Base-by-base conservation (phyloP, 2,113 vertebrate species). In the Blennius ocellaris region DNA sequence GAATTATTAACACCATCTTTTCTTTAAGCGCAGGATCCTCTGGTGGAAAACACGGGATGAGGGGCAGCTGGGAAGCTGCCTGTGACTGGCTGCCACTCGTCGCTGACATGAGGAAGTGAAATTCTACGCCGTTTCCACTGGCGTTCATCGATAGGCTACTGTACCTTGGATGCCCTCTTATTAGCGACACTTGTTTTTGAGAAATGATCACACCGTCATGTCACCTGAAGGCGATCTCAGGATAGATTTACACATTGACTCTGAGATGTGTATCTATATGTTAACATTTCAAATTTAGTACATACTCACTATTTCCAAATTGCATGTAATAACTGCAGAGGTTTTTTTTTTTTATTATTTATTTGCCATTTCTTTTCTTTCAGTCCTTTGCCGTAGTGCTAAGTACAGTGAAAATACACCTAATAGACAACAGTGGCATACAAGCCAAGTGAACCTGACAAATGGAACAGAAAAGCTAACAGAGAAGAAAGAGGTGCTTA, bases 1-100 rank as follows among this genome's bases (percentile, higher is more conserved):
- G 88, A 96, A 96, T 96, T 94, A 97, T 96, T 96, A 79, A 96
- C 75, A 8, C 37, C 68, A 67, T 74, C 88, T 96, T 92, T 94
- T 96, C 92, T 95, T 92, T 77, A 69, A 88, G 88, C 86, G 76
- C 61, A 70, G 91, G 81, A 93, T 88, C 81, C 88, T 87, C 80
- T 68, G 65, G 90, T 86, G 92, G 91, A 91, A 93, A 94, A 93
- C 83, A 73, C 70, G 77, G 91, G 87, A 93, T 85, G 88, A 89
- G 83, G 92, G 92, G 91, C 95, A 96, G 95, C 90, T 96, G 95
- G 91, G 92, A 94, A 91, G 92, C 92, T 92, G 92, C 76, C 81
- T 80, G 82, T 39, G 16, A 89, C 79, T 91, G 89, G 84, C 88
- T 88, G 78, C 67, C 65, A 65, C 62, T 84, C 83, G 60, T 76